These are phyloP conservation scores for Leistus spinibarbis DNA, from an alignment of 2,888 invertebrate species.

Conservation along the genomic window DNA sequence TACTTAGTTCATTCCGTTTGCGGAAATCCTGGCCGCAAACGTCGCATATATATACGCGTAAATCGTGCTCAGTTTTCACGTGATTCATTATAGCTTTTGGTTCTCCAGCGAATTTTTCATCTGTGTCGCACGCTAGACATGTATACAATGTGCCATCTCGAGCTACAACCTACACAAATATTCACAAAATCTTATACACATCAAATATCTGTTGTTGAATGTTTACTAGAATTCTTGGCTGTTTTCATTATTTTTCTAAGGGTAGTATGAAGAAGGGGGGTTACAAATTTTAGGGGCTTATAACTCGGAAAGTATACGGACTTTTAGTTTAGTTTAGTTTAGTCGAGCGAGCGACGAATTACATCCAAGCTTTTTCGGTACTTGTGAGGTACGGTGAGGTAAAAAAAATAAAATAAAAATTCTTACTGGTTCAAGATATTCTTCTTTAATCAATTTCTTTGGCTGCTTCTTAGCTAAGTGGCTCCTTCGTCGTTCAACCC, in stretches of 20 bases:
- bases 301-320: too few relatives aligned
- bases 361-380: too few relatives aligned
- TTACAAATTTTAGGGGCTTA: too few relatives aligned
- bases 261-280: constrained; percentile 1
- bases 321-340: too few relatives aligned
- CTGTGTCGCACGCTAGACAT: constrained; percentile 61
- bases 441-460: constrained; percentile 48
- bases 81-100: constrained; percentile 68
- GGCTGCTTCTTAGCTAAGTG: constrained; percentile 12
- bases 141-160: constrained; percentile 60
- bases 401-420: background rate
- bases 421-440: constrained; percentile 46
- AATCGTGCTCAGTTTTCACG: constrained; percentile 65
- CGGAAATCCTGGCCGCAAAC: constrained; percentile 70
- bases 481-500: constrained; percentile 42
- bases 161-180: constrained; percentile 44
- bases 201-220: background rate
- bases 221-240: too few relatives aligned
- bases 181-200: background rate
- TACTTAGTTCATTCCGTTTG: constrained; percentile 66
- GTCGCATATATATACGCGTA: constrained; percentile 72
- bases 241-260: constrained; percentile 5
- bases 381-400: too few relatives aligned
- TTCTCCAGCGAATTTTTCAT: constrained; percentile 58
- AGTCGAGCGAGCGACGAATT: too few relatives aligned